phyloP scores from a whole-genome alignment of 2,113 vertebrate species.

The Glaucomys volans region DNA sequence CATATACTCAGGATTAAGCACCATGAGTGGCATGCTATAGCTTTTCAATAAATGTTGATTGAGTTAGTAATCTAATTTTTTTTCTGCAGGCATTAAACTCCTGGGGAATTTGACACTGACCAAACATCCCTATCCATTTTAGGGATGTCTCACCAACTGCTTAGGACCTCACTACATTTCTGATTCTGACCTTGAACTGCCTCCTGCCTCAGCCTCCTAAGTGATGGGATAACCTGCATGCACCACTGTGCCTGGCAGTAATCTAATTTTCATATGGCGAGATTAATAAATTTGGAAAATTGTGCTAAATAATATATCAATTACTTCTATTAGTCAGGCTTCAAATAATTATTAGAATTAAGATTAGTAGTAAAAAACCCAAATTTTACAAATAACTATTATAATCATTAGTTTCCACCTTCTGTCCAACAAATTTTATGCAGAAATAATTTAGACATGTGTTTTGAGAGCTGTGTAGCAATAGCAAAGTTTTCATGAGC shows the following conservation, averaged over 20 bases:
- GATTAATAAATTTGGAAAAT: background rate
- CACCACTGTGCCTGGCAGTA: too few species aligned
- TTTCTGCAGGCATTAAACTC: too few species aligned
- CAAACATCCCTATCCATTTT: too few species aligned
- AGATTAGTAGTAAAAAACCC: background rate
- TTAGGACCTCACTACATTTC: too few species aligned
- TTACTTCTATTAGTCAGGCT: background rate
- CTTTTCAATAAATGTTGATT: background rate
- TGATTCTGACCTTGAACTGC: too few species aligned
- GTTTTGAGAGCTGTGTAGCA: background rate
- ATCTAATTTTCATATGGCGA: slow-evolving; percentile 6
- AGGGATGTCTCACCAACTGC: too few species aligned
- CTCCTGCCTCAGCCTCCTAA: too few species aligned
- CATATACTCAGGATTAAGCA: background rate
- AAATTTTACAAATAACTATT: background rate
- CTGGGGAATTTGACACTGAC: too few species aligned
- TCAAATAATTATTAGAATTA: slow-evolving; percentile 14
- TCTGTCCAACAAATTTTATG: background rate
- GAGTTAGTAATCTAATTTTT: background rate
- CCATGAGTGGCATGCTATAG: background rate
- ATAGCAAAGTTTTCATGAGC: background rate
- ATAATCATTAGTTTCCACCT: background rate
- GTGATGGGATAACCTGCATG: too few species aligned
- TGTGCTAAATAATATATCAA: background rate
- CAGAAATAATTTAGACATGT: background rate